Percentiles rank a stretch among this genome's conserved stretches.
Evolutionary conservation across 2,113 vertebrate genomes (phyloP).

Genomic region (Sapajus apella): DNA sequence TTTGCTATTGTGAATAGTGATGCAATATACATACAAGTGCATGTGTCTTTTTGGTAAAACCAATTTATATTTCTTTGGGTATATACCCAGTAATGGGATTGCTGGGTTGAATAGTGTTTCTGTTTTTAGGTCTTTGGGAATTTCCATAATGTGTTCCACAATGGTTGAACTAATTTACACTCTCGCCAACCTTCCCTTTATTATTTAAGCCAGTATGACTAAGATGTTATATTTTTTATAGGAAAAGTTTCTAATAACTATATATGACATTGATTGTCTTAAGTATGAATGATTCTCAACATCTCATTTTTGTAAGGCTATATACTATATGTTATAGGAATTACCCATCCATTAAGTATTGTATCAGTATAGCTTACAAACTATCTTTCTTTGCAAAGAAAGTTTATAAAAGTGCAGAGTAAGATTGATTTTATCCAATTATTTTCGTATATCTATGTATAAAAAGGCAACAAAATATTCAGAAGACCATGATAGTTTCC

Average conservation of each 20-base stretch:
- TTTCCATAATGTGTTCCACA: no score
- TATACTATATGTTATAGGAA: not conserved
- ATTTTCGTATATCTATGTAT: not conserved
- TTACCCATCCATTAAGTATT: not conserved
- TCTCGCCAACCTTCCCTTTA: not conserved
- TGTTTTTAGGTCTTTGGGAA: no score
- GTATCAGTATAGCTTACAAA: not conserved
- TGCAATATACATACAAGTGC: no score
- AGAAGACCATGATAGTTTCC: not conserved
- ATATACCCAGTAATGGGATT: no score
- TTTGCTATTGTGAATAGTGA: no score
- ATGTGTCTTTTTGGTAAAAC: no score
- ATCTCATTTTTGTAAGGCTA: not conserved
- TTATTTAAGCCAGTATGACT: not conserved
- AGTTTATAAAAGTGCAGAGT: not conserved
- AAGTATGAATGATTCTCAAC: not conserved
- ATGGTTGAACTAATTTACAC: no score
- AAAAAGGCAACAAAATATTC: not conserved
- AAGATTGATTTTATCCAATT: not conserved
- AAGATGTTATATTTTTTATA: not conserved
- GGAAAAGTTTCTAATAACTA: not conserved
- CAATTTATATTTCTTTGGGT: no score
- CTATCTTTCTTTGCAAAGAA: not conserved
- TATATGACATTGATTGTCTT: not conserved
- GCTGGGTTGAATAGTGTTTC: no score